Evolutionary conservation across 2,113 vertebrate genomes (phyloP).

Genomic region (Microtus ochrogaster): DNA sequence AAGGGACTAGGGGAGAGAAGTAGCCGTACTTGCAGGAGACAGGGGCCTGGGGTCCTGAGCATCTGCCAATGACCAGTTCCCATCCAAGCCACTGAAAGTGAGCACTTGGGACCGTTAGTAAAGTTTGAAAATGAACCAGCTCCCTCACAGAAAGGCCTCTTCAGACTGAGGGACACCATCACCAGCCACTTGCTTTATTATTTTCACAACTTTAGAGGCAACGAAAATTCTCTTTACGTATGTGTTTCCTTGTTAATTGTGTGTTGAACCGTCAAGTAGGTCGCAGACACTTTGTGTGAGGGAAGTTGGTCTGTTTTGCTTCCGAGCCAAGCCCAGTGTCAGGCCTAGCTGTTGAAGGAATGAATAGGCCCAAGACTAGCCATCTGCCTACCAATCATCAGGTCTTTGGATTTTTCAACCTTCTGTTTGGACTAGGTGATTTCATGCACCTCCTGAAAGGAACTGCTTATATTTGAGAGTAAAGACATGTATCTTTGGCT

Average conservation of each 20-base stretch:
- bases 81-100: neutral
- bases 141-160: neutral
- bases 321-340: neutral
- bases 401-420: neutral
- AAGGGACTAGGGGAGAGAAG: neutral
- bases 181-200: neutral
- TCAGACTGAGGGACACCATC: fast-evolving
- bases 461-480: neutral
- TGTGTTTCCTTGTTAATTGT: neutral
- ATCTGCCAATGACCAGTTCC: neutral
- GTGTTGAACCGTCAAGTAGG: neutral
- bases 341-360: neutral
- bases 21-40: neutral
- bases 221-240: neutral
- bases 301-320: neutral
- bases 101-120: neutral
- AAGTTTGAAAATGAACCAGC: neutral
- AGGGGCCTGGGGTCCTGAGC: neutral
- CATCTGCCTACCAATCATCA: neutral
- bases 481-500: neutral
- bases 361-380: neutral
- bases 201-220: neutral
- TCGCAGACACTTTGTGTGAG: neutral
- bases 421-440: neutral
- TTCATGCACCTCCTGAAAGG: neutral